Percentiles rank a stretch among this genome's conserved stretches.
Evolutionary conservation across 64 coral and sea anemone species (phyloP).

Genomic region (Dendronephthya gigantea): DNA sequence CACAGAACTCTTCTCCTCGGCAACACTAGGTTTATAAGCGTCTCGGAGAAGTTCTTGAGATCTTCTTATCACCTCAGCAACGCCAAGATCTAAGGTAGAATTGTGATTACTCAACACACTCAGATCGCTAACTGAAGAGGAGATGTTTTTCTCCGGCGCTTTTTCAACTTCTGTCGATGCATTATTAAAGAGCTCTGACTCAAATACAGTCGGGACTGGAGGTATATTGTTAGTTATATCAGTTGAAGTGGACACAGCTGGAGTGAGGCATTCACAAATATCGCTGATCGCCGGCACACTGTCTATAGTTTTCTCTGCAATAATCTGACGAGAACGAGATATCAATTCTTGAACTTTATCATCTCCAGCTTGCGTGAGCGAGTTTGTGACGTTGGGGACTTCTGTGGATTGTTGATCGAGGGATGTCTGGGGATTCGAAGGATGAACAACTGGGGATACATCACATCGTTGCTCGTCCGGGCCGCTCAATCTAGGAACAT

Average conservation of each 20-base stretch:
- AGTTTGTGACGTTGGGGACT: not conserved
- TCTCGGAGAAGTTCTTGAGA: not conserved
- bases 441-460: not conserved
- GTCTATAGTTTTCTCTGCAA: not conserved
- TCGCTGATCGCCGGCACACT: not conserved
- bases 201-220: too few species aligned
- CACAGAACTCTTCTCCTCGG: too few species aligned
- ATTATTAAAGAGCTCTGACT: not conserved
- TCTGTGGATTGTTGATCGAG: not conserved
- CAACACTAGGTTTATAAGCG: too few species aligned
- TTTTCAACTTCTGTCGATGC: not conserved
- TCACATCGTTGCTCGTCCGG: not conserved
- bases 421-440: not conserved
- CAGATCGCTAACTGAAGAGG: too few species aligned
- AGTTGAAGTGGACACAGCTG: not conserved
- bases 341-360: slow-evolving; percentile 1
- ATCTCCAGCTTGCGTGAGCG: not conserved
- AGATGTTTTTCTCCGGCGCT: too few species aligned
- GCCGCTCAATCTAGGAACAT: not conserved
- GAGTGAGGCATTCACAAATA: not conserved
- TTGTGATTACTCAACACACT: too few species aligned
- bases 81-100: not conserved
- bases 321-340: not conserved
- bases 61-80: not conserved
- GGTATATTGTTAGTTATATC: not conserved